phyloP scores from a whole-genome alignment of 2,113 vertebrate genomes.

The Onychostoma macrolepis region DNA sequence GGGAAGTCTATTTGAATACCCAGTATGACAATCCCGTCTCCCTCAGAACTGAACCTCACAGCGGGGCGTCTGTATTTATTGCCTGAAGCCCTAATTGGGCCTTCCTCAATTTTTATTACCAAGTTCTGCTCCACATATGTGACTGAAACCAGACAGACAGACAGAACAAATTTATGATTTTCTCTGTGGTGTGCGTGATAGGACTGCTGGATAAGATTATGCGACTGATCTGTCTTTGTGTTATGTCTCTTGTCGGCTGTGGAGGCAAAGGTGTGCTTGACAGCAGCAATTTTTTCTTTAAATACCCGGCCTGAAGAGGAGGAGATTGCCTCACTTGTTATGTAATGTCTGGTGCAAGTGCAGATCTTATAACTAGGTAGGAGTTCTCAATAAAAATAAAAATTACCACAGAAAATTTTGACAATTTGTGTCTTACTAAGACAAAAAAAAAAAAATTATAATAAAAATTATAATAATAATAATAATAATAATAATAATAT shows the following conservation, averaged over 20 bases:
- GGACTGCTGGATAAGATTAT: slow-evolving; percentile 38
- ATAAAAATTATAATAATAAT: no score
- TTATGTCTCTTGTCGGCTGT: background rate
- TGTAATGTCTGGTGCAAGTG: slow-evolving; percentile 21
- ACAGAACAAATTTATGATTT: slow-evolving; percentile 45
- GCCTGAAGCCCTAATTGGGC: slow-evolving; percentile 62
- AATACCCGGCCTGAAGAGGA: slow-evolving; percentile 1
- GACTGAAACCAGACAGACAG: slow-evolving; percentile 15
- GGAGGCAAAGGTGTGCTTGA: background rate
- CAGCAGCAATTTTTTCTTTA: slow-evolving; percentile 5
- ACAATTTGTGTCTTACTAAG: background rate
- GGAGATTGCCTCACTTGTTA: slow-evolving; percentile 16
- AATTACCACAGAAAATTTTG: background rate
- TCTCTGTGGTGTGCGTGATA: slow-evolving; percentile 34
- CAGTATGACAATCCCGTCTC: slow-evolving; percentile 81
- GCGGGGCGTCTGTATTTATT: slow-evolving; percentile 54
- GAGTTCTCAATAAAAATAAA: background rate
- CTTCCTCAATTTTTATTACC: slow-evolving; percentile 69
- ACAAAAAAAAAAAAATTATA: no score
- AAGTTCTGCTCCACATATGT: slow-evolving; percentile 44
- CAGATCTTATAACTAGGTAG: background rate
- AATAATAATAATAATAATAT: no score
- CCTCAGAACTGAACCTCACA: slow-evolving; percentile 53
- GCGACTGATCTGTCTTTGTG: slow-evolving; percentile 39
- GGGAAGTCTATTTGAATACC: slow-evolving; percentile 85